Percentiles rank a stretch among this genome's conserved stretches.
Conservation (phyloP, 1,140 invertebrate species). For the Ruditapes philippinarum region DNA sequence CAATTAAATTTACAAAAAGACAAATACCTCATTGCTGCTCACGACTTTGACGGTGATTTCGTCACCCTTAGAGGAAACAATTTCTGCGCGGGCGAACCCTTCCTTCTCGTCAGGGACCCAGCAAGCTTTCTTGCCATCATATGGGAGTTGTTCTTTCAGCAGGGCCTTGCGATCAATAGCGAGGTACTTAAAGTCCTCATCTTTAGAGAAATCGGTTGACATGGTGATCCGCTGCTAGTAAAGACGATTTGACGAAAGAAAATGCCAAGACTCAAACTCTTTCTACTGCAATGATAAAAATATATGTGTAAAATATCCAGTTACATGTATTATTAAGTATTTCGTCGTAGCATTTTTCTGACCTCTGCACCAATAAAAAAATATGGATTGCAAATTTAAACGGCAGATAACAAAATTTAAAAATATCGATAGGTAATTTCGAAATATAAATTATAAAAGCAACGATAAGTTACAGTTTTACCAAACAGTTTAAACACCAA, state of each 20-base stretch:
- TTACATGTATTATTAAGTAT: too few species aligned
- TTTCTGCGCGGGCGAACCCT: constrained; percentile 98
- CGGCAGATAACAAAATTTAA: too few species aligned
- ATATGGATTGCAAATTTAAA: too few species aligned
- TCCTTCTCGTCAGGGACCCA: constrained; percentile 99
- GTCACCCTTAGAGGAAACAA: constrained; percentile 99
- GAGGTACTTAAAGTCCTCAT: constrained; percentile 82
- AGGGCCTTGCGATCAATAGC: constrained; percentile 84
- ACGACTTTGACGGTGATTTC: constrained; percentile 93
- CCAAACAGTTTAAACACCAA: too few species aligned
- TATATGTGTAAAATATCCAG: too few species aligned
- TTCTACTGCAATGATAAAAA: constrained; percentile 31
- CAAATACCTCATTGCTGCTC: constrained; percentile 79
- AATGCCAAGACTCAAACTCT: constrained; percentile 61
- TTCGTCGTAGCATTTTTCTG: too few species aligned
- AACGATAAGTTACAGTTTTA: too few species aligned
- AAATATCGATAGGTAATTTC: too few species aligned
- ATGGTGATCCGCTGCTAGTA: not conserved
- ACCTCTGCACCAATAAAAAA: too few species aligned
- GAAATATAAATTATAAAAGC: too few species aligned
- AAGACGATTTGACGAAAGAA: not conserved
- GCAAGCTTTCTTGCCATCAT: constrained; percentile 99
- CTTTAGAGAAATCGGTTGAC: constrained; percentile 63
- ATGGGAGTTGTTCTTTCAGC: constrained; percentile 81
- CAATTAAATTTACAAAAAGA: too few species aligned